Percentiles rank a stretch among this genome's conserved stretches.
These are phyloP conservation scores for Drosophila eugracilis DNA, from an alignment of 1,140 invertebrate species.

Conservation along the genomic window DNA sequence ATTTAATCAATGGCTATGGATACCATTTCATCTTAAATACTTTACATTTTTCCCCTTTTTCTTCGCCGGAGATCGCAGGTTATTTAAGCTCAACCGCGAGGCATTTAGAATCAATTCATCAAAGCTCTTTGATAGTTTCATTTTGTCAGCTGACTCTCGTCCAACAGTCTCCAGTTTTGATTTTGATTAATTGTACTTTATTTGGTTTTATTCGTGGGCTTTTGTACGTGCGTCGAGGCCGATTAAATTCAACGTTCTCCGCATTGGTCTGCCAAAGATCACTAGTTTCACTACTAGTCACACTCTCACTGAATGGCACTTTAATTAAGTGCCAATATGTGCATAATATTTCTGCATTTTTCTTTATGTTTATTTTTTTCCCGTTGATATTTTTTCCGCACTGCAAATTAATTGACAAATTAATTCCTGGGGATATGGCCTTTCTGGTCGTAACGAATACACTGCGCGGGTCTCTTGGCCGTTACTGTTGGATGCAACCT, in stretches of 20 bases:
- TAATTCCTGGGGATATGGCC: constrained; percentile 8
- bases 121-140: constrained; percentile 84
- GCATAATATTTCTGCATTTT: constrained; percentile 34
- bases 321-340: constrained; percentile 45
- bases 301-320: constrained; percentile 22
- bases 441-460: constrained; percentile 8
- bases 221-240: constrained; percentile 40
- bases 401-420: constrained; percentile 29
- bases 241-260: constrained; percentile 21
- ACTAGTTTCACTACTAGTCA: constrained; percentile 2
- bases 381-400: constrained; percentile 1
- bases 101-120: constrained; percentile 81
- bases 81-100: constrained; percentile 79
- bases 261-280: constrained; percentile 21
- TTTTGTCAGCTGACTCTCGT: constrained; percentile 44
- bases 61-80: constrained; percentile 75
- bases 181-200: constrained; percentile 19
- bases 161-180: constrained; percentile 10
- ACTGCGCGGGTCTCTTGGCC: constrained; percentile 5
- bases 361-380: background rate
- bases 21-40: constrained; percentile 34
- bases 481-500: constrained; percentile 8
- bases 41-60: constrained; percentile 83
- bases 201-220: constrained; percentile 4
- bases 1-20: constrained; percentile 10